Evolutionary conservation across 2,888 invertebrate species (phyloP), one percentile per base, ranked within the genome.

Genomic region (Hemaris fuciformis): DNA sequence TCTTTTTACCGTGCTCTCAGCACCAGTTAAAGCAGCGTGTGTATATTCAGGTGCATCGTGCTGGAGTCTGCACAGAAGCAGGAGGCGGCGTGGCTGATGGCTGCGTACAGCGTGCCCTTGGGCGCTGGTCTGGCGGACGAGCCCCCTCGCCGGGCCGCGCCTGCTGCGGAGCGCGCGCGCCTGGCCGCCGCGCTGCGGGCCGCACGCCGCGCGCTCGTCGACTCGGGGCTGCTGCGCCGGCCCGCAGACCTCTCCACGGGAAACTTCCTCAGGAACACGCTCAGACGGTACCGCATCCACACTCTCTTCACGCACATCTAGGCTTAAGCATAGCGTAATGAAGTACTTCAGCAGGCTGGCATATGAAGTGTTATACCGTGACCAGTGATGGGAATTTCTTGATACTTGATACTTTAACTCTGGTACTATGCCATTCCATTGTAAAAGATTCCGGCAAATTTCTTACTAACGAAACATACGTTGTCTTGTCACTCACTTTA

Each of bases 71-170:
- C 94, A 0, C 97, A 97, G 76, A 98, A 98, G 85, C 95, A 96
- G 74, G 98, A 98, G 88, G 97, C 99, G 57, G 98, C 98, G 0
- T 97, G 97, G 76, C 89, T 98, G 53, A 98, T 98, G 79, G 97
- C 98, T 6, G 97, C 98, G 42, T 99, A 99, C 84, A 98, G 96
- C 75, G 98, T 98, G 0, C 93, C 95, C 7, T 93, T 98, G 58
- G 97, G 97, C 0, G 96, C 95, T 65, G 97, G 97, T 93, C 94
- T 97, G 61, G 95, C 96, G 0, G 97, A 97, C 77, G 96, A 92
- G 77, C 85, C 90, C 10, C 83, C 90, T 22, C 75, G 91, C 0
- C 81, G 91, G 25, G 90, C 91, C 41, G 96, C 98, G 60, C 98
- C 98, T 0, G 96, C 97, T 70, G 96, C 98, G 69, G 98, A 99